Evolutionary conservation across 2,797 vertebrate genomes (phyloP).

Genomic region (Morus bassanus): DNA sequence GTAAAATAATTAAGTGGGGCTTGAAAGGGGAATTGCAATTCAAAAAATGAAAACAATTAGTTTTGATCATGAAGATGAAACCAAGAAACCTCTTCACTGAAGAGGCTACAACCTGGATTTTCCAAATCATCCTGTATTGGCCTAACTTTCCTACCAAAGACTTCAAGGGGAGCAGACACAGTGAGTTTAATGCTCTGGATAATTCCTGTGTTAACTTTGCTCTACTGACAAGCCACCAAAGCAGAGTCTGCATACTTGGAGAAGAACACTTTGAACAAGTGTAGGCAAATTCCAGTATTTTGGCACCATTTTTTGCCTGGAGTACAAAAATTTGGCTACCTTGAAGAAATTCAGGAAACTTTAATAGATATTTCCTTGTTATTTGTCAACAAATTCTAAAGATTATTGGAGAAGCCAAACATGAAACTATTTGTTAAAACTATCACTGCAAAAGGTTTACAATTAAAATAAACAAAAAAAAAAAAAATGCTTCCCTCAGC

Average conservation of each 20-base stretch:
- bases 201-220: background rate
- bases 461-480: background rate
- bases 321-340: background rate
- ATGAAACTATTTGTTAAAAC: background rate
- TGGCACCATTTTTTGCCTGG: background rate
- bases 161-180: background rate
- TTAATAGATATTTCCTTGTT: background rate
- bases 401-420: background rate
- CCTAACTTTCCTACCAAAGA: background rate
- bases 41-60: background rate
- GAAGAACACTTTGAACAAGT: background rate
- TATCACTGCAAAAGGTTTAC: background rate
- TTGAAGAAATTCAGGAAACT: background rate
- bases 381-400: background rate
- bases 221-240: background rate
- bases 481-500: background rate
- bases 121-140: background rate
- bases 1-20: background rate
- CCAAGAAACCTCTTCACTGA: background rate
- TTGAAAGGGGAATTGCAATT: background rate
- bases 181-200: background rate
- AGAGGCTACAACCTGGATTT: background rate
- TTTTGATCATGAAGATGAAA: background rate
- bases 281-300: background rate
- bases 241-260: background rate